Percentiles rank a stretch among this genome's conserved stretches.
These are phyloP conservation scores for Grus americana DNA, from an alignment of 2,113 vertebrate genomes.

Conservation along the genomic window DNA sequence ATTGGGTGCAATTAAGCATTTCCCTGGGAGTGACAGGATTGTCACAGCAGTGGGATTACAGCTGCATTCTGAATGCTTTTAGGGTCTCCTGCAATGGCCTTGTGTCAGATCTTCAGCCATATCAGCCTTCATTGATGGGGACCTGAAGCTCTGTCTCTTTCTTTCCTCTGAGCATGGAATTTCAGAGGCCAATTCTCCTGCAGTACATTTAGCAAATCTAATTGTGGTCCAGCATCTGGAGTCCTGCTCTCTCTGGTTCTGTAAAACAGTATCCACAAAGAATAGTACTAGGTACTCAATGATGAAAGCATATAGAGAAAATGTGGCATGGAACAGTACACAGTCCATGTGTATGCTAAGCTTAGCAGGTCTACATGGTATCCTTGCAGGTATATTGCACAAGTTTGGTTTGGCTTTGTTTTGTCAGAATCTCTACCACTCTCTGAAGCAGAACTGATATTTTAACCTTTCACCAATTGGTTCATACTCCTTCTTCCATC, in stretches of 20 bases:
- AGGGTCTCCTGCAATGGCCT: background rate
- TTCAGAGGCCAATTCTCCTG: background rate
- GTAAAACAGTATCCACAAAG: background rate
- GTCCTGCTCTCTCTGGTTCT: background rate
- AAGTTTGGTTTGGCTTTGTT: background rate
- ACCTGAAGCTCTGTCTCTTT: background rate
- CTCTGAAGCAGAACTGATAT: background rate
- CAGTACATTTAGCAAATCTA: conserved; percentile 22
- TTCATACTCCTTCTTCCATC: background rate
- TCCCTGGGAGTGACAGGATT: background rate
- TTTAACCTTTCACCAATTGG: background rate
- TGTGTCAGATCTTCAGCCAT: background rate
- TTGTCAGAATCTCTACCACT: background rate
- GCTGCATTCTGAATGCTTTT: background rate
- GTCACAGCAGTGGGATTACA: background rate
- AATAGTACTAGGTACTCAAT: background rate
- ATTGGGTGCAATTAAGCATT: background rate
- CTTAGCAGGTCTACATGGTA: background rate
- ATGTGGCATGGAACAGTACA: background rate
- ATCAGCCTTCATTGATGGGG: background rate
- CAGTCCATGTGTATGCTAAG: background rate
- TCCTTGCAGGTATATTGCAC: background rate
- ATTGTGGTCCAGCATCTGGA: conserved; percentile 38
- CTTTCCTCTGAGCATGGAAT: background rate
- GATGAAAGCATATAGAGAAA: background rate